Base-by-base conservation (phyloP, 2,113 vertebrate genomes). In the Lota lota region DNA sequence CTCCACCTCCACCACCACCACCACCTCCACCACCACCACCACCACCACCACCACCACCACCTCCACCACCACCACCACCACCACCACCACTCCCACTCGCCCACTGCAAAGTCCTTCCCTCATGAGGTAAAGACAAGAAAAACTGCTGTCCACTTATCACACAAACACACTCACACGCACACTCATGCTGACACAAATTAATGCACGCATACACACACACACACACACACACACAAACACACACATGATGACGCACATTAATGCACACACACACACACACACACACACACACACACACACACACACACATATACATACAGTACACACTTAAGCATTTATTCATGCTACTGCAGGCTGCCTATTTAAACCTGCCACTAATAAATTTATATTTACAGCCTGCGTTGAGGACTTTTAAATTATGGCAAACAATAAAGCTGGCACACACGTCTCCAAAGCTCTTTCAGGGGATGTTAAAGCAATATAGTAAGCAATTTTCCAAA, bases 361-460 rank as follows among this genome's bases (percentile, higher is more conserved):
- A 84, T 90, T 91, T 85, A 90, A 88, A 88, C 81, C 80, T 82
- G 81, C 82, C 83, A 83, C 85, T 89, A 91, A 92, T 92, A 91
- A 89, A 91, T 92, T 86, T 87, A 85, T 91, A 91, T 92, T 92
- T 92, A 90, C 86, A 90, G 89, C 90, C 93, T 91, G 92, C 93
- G 94, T 93, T 93, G 93, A 93, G 93, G 94, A 93, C 93, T 93
- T 94, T 94, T 95, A 95, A 95, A 94, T 93, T 92, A 95, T 93
- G 91, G 91, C 90, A 54, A 80, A 91, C 88, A 89, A 90, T 92
- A 92, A 92, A 92, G 83, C 87, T 91, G 90, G 90, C 90, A 91
- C 83, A 77, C 79, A 79, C 82, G 78, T 90, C 88, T 91, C 83
- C 79, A 86, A 88, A 87, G 88, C 89, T 90, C 89, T 92, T 91